These are phyloP conservation scores for Leptopterna dolabrata DNA, from an alignment of 2,888 invertebrate genomes.

Conservation along the genomic window DNA sequence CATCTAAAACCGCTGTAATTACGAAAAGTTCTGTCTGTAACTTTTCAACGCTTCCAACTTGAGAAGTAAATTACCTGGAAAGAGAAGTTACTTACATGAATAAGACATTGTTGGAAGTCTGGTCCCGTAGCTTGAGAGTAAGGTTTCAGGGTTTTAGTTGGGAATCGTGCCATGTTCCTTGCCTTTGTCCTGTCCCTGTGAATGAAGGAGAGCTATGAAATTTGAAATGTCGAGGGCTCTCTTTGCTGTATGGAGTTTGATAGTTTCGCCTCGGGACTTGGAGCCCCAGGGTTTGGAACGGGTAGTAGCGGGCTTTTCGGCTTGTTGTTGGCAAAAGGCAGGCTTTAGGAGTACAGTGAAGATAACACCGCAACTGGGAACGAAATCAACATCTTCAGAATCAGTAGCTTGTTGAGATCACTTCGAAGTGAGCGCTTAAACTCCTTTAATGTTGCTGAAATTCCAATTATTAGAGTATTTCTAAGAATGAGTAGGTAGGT, in stretches of 20 bases:
- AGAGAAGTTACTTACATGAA: conserved; percentile 7
- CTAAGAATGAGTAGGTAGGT: too few species aligned
- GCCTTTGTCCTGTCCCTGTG: background rate
- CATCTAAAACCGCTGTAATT: background rate
- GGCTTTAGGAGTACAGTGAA: too few species aligned
- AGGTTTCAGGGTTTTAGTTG: background rate
- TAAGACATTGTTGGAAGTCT: background rate
- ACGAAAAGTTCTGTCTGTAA: background rate
- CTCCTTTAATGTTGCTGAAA: too few species aligned
- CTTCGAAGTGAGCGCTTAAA: too few species aligned
- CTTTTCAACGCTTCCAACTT: background rate
- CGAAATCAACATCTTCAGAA: too few species aligned
- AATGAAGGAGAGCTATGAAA: background rate
- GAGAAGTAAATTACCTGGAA: background rate
- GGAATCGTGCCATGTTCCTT: background rate
- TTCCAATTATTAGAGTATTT: too few species aligned
- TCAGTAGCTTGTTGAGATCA: too few species aligned
- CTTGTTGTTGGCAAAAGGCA: background rate
- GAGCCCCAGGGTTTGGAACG: background rate
- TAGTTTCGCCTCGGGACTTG: background rate
- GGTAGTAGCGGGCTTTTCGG: background rate
- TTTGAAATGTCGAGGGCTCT: background rate
- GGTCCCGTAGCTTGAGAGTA: background rate
- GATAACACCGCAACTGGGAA: too few species aligned
- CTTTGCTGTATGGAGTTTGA: background rate